Conservation (phyloP, 2,888 invertebrate genomes). For the Tachystola acroxantha region DNA sequence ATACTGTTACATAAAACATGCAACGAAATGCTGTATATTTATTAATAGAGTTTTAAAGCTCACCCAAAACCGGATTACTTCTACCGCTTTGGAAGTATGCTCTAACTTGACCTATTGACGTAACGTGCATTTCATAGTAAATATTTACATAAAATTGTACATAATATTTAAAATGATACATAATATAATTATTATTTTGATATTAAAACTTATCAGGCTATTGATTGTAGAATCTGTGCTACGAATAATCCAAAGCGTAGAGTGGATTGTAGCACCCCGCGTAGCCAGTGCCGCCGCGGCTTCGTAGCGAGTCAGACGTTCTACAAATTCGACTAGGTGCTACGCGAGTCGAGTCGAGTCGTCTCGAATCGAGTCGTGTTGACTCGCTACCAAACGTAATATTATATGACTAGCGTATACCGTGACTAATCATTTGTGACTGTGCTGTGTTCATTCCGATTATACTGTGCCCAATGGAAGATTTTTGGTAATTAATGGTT, state of each 20-base stretch:
- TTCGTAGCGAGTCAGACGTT: constrained; percentile 55
- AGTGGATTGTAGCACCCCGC: constrained; percentile 56
- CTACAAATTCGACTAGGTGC: constrained; percentile 29
- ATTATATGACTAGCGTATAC: constrained; percentile 17
- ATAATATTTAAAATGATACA: too few species aligned
- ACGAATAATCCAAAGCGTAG: constrained; percentile 61
- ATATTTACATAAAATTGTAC: too few species aligned
- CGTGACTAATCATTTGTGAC: constrained; percentile 28
- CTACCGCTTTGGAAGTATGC: too few species aligned
- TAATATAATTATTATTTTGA: too few species aligned
- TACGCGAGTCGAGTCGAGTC: constrained; percentile 18
- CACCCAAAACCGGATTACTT: too few species aligned
- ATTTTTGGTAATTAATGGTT: constrained; percentile 9
- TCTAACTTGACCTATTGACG: too few species aligned
- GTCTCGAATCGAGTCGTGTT: constrained; percentile 14
- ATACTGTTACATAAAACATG: too few species aligned
- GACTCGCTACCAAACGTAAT: constrained; percentile 1
- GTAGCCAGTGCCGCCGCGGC: constrained; percentile 66
- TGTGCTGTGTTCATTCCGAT: constrained; percentile 37
- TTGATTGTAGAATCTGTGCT: constrained; percentile 70
- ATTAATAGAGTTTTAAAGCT: too few species aligned
- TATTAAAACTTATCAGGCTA: constrained; percentile 39
- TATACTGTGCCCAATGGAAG: constrained; percentile 4
- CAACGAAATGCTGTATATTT: too few species aligned
- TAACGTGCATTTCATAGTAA: too few species aligned